Percentiles rank a stretch among this genome's conserved stretches.
Evolutionary conservation across 2,888 invertebrate species (phyloP).

Genomic region (Sericinus montela): DNA sequence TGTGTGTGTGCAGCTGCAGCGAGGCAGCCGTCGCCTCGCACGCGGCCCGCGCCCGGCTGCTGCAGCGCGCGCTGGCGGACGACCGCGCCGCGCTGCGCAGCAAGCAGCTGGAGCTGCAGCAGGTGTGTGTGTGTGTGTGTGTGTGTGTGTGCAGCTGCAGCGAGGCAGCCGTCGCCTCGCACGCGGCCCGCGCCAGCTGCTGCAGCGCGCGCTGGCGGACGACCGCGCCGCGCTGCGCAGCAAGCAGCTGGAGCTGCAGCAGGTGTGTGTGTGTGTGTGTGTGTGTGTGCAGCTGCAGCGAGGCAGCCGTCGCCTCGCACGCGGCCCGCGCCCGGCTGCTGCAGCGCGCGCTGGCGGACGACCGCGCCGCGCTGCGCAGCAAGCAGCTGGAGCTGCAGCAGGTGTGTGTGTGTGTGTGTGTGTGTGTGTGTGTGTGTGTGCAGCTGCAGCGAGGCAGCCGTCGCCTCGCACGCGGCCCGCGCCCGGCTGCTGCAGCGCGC

Average conservation of each 20-base stretch:
- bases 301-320: too few species aligned
- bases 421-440: conserved; percentile 81
- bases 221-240: conserved; percentile 77
- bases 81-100: conserved; percentile 82
- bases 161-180: conserved; percentile 39
- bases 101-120: conserved; percentile 81
- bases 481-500: conserved; percentile 82
- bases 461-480: conserved; percentile 74
- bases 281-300: too few species aligned
- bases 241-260: conserved; percentile 81
- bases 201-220: conserved; percentile 83
- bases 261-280: conserved; percentile 38
- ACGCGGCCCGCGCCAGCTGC: conserved; percentile 82
- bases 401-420: conserved; percentile 83
- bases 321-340: too few species aligned
- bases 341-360: too few species aligned
- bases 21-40: too few species aligned
- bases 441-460: conserved; percentile 53
- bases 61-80: too few species aligned
- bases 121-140: conserved; percentile 82
- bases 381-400: conserved; percentile 81
- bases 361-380: conserved; percentile 82
- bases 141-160: conserved; percentile 79
- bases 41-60: too few species aligned
- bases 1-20: too few species aligned